Evolutionary conservation across 2,888 invertebrate genomes (phyloP), one percentile per base, ranked within the genome.

Genomic region (Gandaritis pyraliata): DNA sequence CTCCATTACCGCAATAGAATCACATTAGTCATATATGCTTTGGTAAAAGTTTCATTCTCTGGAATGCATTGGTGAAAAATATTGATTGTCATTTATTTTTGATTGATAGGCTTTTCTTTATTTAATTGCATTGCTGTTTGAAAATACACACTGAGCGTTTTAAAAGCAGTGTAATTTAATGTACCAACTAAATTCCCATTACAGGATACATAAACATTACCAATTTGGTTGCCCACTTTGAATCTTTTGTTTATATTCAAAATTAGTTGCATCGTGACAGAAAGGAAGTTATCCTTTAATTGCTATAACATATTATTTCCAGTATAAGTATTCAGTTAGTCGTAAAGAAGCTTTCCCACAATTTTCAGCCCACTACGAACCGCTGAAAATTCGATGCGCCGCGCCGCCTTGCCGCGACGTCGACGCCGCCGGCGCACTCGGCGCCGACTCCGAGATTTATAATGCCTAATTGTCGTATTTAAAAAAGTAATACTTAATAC

Each of bases 391-490:
- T 53, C 50, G 39, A 12, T 38, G 47, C 15, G 56, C 48, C 50
- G 55, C 53, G 64, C 47, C 49, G 41, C 62, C 8, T 33, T 33
- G 59, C 41, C 63, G 43, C 50, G 51, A 59, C 68, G 63, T 5
- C 50, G 51, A 59, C 68, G 63, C 3, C 72, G 61, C 29, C 58
- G 53, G 29, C 50, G 62, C 33, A 11, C 43, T 1, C 72, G 78
- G 76, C 78, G 78, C 77, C 78, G 66, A 59, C 72, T 56, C 15
- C 29, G 52, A 75, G 74, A 81, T 80, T 78, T 77, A 81, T 74
- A 73, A 68, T 66, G 71, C 70, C 69, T 68, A 71, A 71, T 69
- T 60, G 67, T 67, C 63, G 62, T 61, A 63, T 68, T 68, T 63
- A 65, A 69, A 69, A 71, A 71, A 67, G n/a, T 69, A 67, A 69